Conservation (phyloP, 2,113 vertebrate genomes). For the Gobio gobio region DNA sequence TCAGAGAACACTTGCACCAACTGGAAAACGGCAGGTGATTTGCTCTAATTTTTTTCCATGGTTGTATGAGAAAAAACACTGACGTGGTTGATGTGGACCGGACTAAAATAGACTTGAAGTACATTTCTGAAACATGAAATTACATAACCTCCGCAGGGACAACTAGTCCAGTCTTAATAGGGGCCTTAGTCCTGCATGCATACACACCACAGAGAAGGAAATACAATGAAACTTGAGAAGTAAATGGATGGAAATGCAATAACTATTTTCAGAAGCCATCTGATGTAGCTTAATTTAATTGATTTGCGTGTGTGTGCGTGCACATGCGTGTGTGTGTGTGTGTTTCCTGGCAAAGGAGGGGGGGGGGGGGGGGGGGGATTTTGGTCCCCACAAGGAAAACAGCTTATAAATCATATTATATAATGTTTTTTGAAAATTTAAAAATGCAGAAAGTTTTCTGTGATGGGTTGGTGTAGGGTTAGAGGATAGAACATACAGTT, state of each 20-base stretch:
- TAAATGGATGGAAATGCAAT: constrained; percentile 14
- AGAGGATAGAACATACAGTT: too few species aligned
- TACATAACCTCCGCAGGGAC: not conserved
- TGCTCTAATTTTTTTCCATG: not conserved
- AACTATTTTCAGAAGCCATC: not conserved
- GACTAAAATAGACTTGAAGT: not conserved
- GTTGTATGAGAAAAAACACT: not conserved
- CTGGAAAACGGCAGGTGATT: not conserved
- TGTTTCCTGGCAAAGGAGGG: too few species aligned
- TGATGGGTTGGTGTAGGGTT: too few species aligned
- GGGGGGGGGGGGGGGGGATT: too few species aligned
- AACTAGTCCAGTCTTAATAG: not conserved
- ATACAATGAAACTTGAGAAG: constrained; percentile 7
- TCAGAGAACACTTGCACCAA: not conserved
- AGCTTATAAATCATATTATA: too few species aligned
- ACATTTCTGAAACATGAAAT: not conserved
- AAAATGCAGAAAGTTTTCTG: too few species aligned
- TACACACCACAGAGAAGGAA: constrained; percentile 13
- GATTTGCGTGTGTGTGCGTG: not conserved
- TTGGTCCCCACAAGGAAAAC: too few species aligned
- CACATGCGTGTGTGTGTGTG: not conserved
- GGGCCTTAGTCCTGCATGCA: not conserved
- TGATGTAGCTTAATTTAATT: not conserved
- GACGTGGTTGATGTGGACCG: not conserved
- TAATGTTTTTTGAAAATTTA: too few species aligned